Evolutionary conservation across 2,797 vertebrate species (phyloP), one percentile per base, ranked within the genome.

Genomic region (Apogon hyalosoma): DNA sequence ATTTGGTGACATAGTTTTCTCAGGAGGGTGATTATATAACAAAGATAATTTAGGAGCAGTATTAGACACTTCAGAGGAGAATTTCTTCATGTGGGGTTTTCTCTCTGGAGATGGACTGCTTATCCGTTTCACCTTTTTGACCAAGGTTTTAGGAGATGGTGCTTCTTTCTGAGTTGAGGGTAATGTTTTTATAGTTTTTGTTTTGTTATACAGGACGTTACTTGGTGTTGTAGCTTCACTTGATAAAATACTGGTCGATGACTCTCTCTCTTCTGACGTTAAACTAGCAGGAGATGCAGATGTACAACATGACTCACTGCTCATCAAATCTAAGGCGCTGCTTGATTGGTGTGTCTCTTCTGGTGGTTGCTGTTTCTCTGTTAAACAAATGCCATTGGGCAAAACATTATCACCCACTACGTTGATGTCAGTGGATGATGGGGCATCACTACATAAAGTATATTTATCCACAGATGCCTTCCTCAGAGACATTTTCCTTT

Each of bases 401-500:
- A 46, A 54, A 41, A 58, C 62, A 41, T 75, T 69, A 77, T 77
- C 60, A 38, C 7, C 48, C 13, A 15, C 40, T 4, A 13, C 57
- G 54, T 77, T 77, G 58, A 52, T 56, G 7, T 69, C 21, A 67
- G 55, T 14, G 18, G 80, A 68, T 51, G 56, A 49, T 57, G 50
- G 8, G 16, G 41, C 47, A 11, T 89, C 75, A 7, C 62, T 70
- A 51, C 64, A 56, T 75, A 70, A 61, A 45, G 86, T 67, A 41
- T 86, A 82, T 79, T 85, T 86, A 58, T 90, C 87, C 52, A 89
- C 8, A 68, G 73, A 73, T 41, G 67, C 81, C 75, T 83, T 92
- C 72, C 82, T 89, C 19, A 90, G 77, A 62, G 75, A 91, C 89
- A 92, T 90, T 82, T 91, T 87, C 57, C 79, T 92, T 80, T 92